phyloP scores from a whole-genome alignment of 2,888 invertebrate species.

The Scelioninae gen. 1 region DNA sequence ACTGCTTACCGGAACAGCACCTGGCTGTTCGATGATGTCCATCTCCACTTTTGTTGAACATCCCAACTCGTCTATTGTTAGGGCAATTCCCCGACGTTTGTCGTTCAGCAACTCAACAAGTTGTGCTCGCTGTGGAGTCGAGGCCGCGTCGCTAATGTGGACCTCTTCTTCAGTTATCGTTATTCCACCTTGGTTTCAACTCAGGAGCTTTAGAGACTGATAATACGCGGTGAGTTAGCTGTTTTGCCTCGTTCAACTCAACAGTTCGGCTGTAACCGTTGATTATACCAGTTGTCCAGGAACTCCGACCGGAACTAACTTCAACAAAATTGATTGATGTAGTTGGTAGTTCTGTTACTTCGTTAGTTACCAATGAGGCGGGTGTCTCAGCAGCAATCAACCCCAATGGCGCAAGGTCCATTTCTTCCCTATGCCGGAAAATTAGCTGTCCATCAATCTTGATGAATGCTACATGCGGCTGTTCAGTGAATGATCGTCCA shows the following conservation, averaged over 20 bases:
- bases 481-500: slow-evolving; percentile 17
- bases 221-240: background rate
- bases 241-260: background rate
- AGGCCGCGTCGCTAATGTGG: background rate
- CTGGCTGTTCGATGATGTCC: background rate
- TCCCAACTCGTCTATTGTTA: background rate
- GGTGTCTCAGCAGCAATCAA: background rate
- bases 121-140: background rate
- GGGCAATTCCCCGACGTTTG: background rate
- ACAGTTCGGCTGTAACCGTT: background rate
- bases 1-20: slow-evolving; percentile 7
- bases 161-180: background rate
- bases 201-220: background rate
- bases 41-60: background rate
- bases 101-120: background rate
- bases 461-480: slow-evolving; percentile 17
- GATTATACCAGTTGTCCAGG: background rate
- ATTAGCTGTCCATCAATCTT: slow-evolving; percentile 29
- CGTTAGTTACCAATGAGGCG: background rate
- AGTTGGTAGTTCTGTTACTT: background rate
- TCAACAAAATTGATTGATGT: background rate
- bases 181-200: background rate
- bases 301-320: background rate
- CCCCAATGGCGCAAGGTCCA: slow-evolving; percentile 16
- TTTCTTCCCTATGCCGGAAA: slow-evolving; percentile 5